phyloP scores from a whole-genome alignment of 2,113 vertebrate species.

The Stegostoma tigrinum region DNA sequence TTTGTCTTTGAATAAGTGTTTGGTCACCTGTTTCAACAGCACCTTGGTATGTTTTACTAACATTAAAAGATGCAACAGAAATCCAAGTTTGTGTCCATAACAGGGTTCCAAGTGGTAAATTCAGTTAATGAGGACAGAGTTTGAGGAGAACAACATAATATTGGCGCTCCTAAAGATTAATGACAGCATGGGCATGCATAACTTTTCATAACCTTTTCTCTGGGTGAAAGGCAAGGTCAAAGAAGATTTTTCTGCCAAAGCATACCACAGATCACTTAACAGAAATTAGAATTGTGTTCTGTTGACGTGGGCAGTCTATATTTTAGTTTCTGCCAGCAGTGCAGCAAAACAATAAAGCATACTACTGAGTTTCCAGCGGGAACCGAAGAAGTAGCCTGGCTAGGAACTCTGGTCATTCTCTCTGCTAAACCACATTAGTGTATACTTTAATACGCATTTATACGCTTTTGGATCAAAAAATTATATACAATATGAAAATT shows the following conservation, averaged over 20 bases:
- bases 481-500: neutral
- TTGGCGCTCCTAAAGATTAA: neutral
- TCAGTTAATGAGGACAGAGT: neutral
- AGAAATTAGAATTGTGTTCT: neutral
- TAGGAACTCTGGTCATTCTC: neutral
- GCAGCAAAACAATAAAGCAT: neutral
- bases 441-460: neutral
- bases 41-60: neutral
- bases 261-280: neutral
- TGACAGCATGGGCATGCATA: neutral
- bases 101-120: neutral
- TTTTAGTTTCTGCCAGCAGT: neutral
- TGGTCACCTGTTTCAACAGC: neutral
- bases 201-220: neutral
- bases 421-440: neutral
- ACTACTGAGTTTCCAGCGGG: neutral
- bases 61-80: neutral
- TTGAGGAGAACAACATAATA: neutral
- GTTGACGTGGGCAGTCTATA: neutral
- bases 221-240: neutral
- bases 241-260: neutral
- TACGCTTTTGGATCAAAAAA: neutral
- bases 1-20: neutral
- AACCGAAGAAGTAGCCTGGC: neutral
- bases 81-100: neutral